phyloP scores from a whole-genome alignment of 2,888 invertebrate genomes.

The Plagodis pulveraria region DNA sequence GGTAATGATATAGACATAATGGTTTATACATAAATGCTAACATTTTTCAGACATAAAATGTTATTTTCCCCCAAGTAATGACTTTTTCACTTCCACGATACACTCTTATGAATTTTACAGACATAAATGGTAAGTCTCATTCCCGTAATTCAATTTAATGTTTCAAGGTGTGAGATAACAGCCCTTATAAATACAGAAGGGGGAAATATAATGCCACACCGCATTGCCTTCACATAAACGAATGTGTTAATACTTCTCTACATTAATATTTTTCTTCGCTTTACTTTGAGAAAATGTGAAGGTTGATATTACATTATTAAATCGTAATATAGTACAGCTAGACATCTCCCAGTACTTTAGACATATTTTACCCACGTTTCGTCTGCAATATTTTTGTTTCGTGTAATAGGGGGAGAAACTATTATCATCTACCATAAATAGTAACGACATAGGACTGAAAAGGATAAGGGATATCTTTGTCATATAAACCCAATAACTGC shows the following conservation, averaged over 20 bases:
- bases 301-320: neutral
- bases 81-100: neutral
- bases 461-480: too few relatives aligned
- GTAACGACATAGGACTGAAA: too few relatives aligned
- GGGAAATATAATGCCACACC: slow-evolving; percentile 28
- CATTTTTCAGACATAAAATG: too few relatives aligned
- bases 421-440: too few relatives aligned
- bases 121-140: slow-evolving; percentile 23
- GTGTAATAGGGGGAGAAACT: too few relatives aligned
- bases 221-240: slow-evolving; percentile 24
- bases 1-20: too few relatives aligned
- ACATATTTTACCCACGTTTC: too few relatives aligned
- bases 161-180: slow-evolving; percentile 34
- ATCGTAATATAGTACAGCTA: neutral
- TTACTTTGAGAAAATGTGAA: too few relatives aligned
- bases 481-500: too few relatives aligned
- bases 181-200: slow-evolving; percentile 30
- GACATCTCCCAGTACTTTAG: too few relatives aligned
- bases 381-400: too few relatives aligned
- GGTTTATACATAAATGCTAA: too few relatives aligned
- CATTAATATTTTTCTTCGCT: neutral
- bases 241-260: slow-evolving; percentile 22
- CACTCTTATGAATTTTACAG: neutral
- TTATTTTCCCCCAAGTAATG: neutral
- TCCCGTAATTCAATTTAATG: slow-evolving; percentile 50